Evolutionary conservation across 2,888 invertebrate species (phyloP), one percentile per base, ranked within the genome.

Genomic region (Melinopterus prodromus): DNA sequence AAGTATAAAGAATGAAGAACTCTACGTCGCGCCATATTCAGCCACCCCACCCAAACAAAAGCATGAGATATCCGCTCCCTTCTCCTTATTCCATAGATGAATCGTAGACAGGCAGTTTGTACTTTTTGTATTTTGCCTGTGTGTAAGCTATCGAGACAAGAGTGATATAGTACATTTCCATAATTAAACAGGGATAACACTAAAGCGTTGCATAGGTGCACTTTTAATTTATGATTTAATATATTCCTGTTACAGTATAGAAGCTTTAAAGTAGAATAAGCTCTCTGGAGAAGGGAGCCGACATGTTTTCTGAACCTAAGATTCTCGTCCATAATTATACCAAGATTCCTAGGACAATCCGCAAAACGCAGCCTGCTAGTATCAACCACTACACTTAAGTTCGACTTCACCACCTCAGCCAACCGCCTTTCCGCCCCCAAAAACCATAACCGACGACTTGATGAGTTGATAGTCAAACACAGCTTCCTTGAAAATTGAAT

Each of bases 21-120:
- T 16, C 71, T 15, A 14, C 80, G 6, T 15, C 69, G 71, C 15
- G 16, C 16, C 80, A 80, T 80, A 70, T 9, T 76, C 26, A 80
- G 15, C 80, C 79, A 80, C 9, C 74, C 36, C 16, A 72, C 38
- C 15, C 77, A 77, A 35, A 1, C 71, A 16, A 80, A 16, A 74
- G 77, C 79, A 53, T 80, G 69, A 37, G 15, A 70, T 5, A 80
- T 36, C 53, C 37, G 74, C 12, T 74, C 26, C 70, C 35, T 16
- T n/a, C 72, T 75, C 36, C 79, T 80, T n/a, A 80, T 80, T 35
- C 80, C 75, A 76, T 80, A 80, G 16, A 80, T 80, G 16, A 12
- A 80, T 26, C 80, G 38, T 79, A 80, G 76, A 69, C 80, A 80
- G 12, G 70, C 75, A 14, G 71, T 80, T 26, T 79, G 80, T 14